These are phyloP conservation scores for Takifugu bimaculatus DNA, from an alignment of 2,113 vertebrate genomes.

Conservation along the genomic window DNA sequence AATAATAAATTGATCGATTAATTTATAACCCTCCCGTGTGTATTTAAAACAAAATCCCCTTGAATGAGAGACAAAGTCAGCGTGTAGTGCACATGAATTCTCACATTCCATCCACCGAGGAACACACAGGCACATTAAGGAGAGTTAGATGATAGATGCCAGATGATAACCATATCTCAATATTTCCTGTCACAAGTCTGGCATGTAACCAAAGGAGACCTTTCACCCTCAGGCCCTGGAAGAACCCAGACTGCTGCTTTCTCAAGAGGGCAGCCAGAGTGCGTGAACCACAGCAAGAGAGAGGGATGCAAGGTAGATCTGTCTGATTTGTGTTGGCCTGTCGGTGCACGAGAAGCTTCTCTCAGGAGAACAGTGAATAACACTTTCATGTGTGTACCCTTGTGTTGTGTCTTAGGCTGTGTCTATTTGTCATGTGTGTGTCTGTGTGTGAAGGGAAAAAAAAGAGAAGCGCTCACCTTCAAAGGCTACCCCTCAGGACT, in stretches of 20 bases:
- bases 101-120: conserved; percentile 11
- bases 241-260: conserved; percentile 42
- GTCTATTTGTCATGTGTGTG: neutral
- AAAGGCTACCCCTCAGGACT: conserved; percentile 35
- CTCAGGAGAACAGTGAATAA: conserved; percentile 5
- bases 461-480: conserved; percentile 11
- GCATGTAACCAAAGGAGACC: conserved; percentile 57
- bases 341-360: neutral
- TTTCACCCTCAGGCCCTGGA: conserved; percentile 26
- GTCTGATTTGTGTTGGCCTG: conserved; percentile 11
- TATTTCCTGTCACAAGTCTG: conserved; percentile 61
- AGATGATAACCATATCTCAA: conserved; percentile 54
- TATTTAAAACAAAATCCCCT: conserved; percentile 4
- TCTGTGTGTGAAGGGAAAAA: neutral
- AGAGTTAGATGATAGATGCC: conserved; percentile 1
- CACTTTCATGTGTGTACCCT: neutral
- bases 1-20: too few species aligned
- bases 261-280: conserved; percentile 39
- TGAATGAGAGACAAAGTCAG: neutral
- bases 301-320: conserved; percentile 6
- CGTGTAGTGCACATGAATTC: conserved; percentile 15
- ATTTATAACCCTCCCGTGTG: neutral
- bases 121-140: conserved; percentile 9
- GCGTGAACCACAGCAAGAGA: conserved; percentile 23
- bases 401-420: neutral